Base-by-base conservation (phyloP, 2,888 invertebrate genomes). In the Tetropium fuscum region DNA sequence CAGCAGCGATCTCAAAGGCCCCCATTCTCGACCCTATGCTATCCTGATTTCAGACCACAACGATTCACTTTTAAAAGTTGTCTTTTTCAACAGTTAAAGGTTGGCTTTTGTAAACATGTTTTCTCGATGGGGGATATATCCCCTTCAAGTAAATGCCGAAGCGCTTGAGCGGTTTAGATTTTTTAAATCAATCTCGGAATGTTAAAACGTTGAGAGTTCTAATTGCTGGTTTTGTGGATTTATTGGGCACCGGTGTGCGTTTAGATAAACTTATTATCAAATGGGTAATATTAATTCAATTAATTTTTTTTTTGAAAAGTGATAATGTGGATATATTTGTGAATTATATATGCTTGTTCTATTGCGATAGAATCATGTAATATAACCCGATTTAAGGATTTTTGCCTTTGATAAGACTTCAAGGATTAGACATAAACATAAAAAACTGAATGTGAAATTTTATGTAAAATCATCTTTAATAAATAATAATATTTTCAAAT, bases 51-150 rank as follows among this genome's bases (percentile, higher is more conserved):
- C 19, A 36, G 32, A 15, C 25, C 8, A 27, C 22, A 10, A 30
- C 32, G 32, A 19, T 43, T 18, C 41, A 30, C 34, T 36, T 25
- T 18, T 41, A 44, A 54, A 60, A 66, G 60, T 63, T 66, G 66
- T 66, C 63, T 66, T 66, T 66, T 66, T 66, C 63, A 66, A 66
- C 66, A 53, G 66, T 66, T 62, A 65, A 65, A 66, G 66, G 51
- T 59, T 61, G 43, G 63, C 66, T 62, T 66, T 60, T 57, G 53
- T 51, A 43, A 60, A 63, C 66, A 64, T 53, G 54, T 62, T 64
- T 51, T 19, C 51, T 40, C 51, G 32, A 43, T 54, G 13, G 53
- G 55, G 55, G 47, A 61, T 40, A 38, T 38, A 49, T 47, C 41
- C 41, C 20, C 60, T 60, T 25, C 18, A 58, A 53, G 32, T 47